phyloP scores from a whole-genome alignment of 2,113 vertebrate genomes.

The Elanoides forficatus region DNA sequence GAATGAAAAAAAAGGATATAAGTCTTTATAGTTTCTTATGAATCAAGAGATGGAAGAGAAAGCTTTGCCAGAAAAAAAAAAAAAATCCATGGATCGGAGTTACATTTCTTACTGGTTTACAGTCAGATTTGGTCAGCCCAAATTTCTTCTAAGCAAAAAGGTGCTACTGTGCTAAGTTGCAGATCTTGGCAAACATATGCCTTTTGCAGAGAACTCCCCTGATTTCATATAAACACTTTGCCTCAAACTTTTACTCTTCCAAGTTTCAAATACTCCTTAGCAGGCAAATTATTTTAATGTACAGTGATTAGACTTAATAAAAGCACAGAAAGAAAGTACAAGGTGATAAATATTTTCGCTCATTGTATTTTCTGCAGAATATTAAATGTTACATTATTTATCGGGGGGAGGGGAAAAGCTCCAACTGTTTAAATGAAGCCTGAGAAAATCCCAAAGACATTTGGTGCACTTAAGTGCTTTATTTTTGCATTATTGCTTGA shows the following conservation, averaged over 20 bases:
- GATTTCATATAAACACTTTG: not conserved
- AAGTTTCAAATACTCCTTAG: not conserved
- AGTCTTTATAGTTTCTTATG: not conserved
- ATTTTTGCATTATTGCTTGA: not conserved
- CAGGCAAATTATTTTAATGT: not conserved
- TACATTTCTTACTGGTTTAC: not conserved
- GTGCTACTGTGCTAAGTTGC: not conserved
- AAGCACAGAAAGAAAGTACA: slow-evolving; percentile 42
- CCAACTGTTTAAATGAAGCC: not conserved
- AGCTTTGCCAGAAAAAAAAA: not conserved
- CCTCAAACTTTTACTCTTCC: not conserved
- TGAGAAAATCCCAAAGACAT: not conserved
- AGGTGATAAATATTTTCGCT: slow-evolving; percentile 41
- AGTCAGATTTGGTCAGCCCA: not conserved
- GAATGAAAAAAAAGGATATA: not conserved
- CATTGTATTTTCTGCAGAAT: slow-evolving; percentile 39
- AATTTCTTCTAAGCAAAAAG: not conserved
- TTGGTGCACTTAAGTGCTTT: not conserved
- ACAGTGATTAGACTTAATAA: slow-evolving; percentile 61
- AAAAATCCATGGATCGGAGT: not conserved
- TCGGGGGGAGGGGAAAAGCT: not conserved
- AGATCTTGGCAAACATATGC: not conserved
- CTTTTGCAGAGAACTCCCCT: not conserved
- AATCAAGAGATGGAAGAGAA: not conserved
- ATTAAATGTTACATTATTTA: slow-evolving; percentile 62